Evolutionary conservation across 2,113 vertebrate species (phyloP), one percentile per base, ranked within the genome.

Genomic region (Calyptommatus sinebrachiatus): DNA sequence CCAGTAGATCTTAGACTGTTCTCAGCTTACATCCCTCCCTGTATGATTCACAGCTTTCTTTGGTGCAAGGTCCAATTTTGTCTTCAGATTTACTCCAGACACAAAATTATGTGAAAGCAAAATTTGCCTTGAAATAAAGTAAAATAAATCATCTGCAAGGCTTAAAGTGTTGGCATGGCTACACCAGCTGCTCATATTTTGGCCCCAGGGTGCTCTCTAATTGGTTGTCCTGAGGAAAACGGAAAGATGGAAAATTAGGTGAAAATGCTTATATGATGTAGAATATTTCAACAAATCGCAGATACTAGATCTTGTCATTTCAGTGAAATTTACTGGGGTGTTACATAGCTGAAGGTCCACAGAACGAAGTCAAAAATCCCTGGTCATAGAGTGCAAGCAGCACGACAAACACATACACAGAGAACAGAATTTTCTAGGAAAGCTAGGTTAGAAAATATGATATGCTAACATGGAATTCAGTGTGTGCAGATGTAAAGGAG

Each of bases 1-100:
- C 45, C 61, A 28, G n/a, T n/a, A 65, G 21, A 63, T 12, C 41
- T 50, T 24, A 22, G 35, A 53, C 31, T 53, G 46, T 22, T 79
- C 60, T 53, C 26, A 53, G 50, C 60, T 18, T 73, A 50, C 29
- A 61, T 65, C 28, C 65, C 60, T 26, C 21, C 60, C 45, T 72
- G 21, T 73, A 26, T 8, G 72, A 35, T 72, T 79, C 70, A 73
- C 61, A 35, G 2, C 29, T 48, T 70, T 18, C 78, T 79, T 79
- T 79, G 77, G 68, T 18, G 18, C 41, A 62, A 31, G n/a, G 60
- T 61, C 60, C 26, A 53, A 66, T 79, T 79, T 45, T 65, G 78
- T 20, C 70, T 72, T 50, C 45, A 65, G 28, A 12, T 12, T 65
- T 48, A 50, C 70, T 31, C 41, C 24, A 31, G 65, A 78, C 71